Percentiles rank a stretch among this genome's conserved stretches.
phyloP scores from a whole-genome alignment of 2,797 vertebrate genomes.

The Glyptemys insculpta region DNA sequence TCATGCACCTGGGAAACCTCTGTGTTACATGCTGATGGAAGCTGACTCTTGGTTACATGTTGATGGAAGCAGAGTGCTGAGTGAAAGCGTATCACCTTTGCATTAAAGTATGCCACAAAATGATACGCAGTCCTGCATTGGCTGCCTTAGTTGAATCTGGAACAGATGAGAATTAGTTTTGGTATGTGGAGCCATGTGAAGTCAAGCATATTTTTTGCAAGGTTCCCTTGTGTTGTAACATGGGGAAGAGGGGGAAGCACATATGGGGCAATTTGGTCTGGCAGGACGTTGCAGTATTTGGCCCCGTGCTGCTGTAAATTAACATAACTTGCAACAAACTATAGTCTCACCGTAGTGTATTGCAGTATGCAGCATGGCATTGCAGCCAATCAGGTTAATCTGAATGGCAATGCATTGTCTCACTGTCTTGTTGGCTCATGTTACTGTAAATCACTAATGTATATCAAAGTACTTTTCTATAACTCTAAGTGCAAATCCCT shows the following conservation, averaged over 20 bases:
- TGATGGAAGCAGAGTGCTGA: background rate
- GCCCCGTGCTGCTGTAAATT: conserved; percentile 51
- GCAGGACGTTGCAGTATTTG: conserved; percentile 45
- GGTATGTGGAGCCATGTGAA: background rate
- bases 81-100: background rate
- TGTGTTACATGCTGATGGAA: background rate
- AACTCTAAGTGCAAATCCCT: conserved; percentile 31
- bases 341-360: conserved; percentile 49
- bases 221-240: accelerated
- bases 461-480: conserved; percentile 63
- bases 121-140: background rate
- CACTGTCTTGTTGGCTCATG: conserved; percentile 53
- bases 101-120: background rate
- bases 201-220: background rate
- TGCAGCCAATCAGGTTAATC: conserved; percentile 57
- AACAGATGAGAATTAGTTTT: background rate
- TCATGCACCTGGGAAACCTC: background rate
- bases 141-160: background rate
- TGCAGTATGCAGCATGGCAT: conserved; percentile 21
- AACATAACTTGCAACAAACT: conserved; percentile 54
- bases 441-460: conserved; percentile 73
- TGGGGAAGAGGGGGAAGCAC: background rate
- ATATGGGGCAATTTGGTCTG: conserved; percentile 29
- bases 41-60: accelerated
- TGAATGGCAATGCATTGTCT: background rate